phyloP scores from a whole-genome alignment of 1,140 invertebrate species.

The Asobara japonica region DNA sequence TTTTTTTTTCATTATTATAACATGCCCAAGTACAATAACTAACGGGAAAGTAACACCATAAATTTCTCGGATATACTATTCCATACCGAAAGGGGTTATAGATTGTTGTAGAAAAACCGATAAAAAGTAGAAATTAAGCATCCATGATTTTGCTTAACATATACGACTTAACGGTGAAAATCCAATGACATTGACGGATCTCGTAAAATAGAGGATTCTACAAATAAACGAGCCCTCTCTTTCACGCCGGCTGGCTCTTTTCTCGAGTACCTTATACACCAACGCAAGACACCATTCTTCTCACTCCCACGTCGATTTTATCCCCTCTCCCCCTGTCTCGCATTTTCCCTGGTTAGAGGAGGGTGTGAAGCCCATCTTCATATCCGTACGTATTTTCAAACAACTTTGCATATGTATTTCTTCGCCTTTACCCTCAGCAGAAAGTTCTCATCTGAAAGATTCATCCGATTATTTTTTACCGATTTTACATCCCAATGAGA shows the following conservation, averaged over 20 bases:
- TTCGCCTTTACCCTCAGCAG: slow-evolving; percentile 15
- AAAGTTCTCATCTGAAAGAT: not conserved
- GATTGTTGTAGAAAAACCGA: not conserved
- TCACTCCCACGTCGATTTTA: slow-evolving; percentile 11
- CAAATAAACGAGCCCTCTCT: not conserved
- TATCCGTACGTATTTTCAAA: slow-evolving; percentile 35
- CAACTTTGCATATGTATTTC: slow-evolving; percentile 44
- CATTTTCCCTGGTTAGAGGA: slow-evolving; percentile 46
- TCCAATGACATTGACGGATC: not conserved
- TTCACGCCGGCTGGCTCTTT: slow-evolving; percentile 12
- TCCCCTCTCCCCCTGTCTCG: slow-evolving; percentile 31
- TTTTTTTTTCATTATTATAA: no score
- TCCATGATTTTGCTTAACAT: not conserved
- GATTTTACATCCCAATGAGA: not conserved
- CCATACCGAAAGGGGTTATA: no score
- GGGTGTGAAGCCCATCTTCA: slow-evolving; percentile 53
- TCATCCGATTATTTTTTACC: not conserved
- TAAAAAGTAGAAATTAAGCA: no score
- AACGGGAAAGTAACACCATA: no score
- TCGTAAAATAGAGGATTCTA: not conserved
- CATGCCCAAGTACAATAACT: no score
- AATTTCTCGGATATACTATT: no score
- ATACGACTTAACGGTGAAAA: not conserved
- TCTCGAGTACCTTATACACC: not conserved
- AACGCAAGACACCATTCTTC: not conserved